Percentiles rank a stretch among this genome's conserved stretches.
These are phyloP conservation scores for Agonum fuliginosum DNA, from an alignment of 2,888 invertebrate genomes.

Conservation along the genomic window DNA sequence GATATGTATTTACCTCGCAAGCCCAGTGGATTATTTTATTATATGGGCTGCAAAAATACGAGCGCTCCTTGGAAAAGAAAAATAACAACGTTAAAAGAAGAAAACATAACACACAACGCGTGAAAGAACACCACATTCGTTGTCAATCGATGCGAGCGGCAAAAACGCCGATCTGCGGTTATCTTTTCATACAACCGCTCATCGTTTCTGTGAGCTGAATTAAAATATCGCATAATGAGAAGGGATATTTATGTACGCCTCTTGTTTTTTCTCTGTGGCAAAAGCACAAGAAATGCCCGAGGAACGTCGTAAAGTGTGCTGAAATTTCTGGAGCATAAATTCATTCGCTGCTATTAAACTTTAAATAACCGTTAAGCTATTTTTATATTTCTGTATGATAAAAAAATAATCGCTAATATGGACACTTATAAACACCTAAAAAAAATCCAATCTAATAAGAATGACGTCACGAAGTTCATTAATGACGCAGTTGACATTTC, in stretches of 20 bases:
- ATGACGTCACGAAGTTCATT: too few species aligned
- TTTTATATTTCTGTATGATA: neutral
- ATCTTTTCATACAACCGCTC: slow-evolving; percentile 19
- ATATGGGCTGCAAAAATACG: slow-evolving; percentile 52
- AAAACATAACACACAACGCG: slow-evolving; percentile 48
- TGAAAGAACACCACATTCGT: slow-evolving; percentile 49
- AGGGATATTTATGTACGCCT: slow-evolving; percentile 51
- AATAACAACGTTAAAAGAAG: slow-evolving; percentile 52
- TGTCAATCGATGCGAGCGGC: slow-evolving; percentile 44
- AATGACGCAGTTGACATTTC: too few species aligned
- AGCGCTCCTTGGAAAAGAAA: slow-evolving; percentile 30
- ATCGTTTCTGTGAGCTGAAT: slow-evolving; percentile 14
- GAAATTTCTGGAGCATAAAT: slow-evolving; percentile 7
- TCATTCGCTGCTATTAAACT: neutral
- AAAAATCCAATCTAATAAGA: too few species aligned
- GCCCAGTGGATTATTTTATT: slow-evolving; percentile 42
- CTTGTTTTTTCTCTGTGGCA: slow-evolving; percentile 3
- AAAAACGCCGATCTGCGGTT: neutral
- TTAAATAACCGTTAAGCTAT: neutral
- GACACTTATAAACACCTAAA: too few species aligned
- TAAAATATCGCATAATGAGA: slow-evolving; percentile 46
- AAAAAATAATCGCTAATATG: too few species aligned
- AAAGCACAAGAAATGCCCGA: neutral
- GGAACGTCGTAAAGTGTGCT: slow-evolving; percentile 8
- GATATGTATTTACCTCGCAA: slow-evolving; percentile 46